Evolutionary conservation across 2,888 invertebrate species (phyloP), one percentile per base, ranked within the genome.

Genomic region (Clostera curtula): DNA sequence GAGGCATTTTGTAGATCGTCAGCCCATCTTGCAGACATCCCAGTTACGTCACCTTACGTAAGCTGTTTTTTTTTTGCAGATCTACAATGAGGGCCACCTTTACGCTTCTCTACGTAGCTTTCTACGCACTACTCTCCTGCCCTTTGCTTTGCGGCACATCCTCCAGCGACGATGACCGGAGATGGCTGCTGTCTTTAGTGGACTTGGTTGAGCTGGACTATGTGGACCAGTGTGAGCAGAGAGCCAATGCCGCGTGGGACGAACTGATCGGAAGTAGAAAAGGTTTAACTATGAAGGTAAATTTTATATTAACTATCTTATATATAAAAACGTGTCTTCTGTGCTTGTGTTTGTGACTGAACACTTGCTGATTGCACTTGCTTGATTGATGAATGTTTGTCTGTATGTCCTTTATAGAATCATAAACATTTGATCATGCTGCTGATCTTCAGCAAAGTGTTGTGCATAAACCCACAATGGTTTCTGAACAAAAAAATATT

Each of bases 181-280:
- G 63, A 46, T 73, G 71, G 69, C 58, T 82, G 18, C 59, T 64
- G 4, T 68, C 77, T 0, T 46, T 85, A 5, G 55, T 85, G 6
- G 75, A 82, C 7, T 47, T 84, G 7, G 70, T 85, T 5, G 84
- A 85, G 36, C 31, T 83, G 42, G 85, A 85, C 24, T 80, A 84
- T 26, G 75, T 75, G 23, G 85, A 85, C 31, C 67, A 70, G 16
- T 85, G 85, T 33, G 72, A 69, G 18, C 60, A 66, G 28, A 55
- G 69, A 19, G 79, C 83, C 1, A 54, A 51, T 5, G 79, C 83
- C 0, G 48, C 70, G 3, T 83, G 83, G 79, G 64, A 68, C 13
- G 76, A 83, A 40, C 67, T 84, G 2, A 54, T 65, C 13, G 75
- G 73, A 0, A 60, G 57, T 16, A 54, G 40, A 25, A 70, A 71